These are phyloP conservation scores for Erpobdella octoculata DNA, from an alignment of 2,888 invertebrate species.

Conservation along the genomic window DNA sequence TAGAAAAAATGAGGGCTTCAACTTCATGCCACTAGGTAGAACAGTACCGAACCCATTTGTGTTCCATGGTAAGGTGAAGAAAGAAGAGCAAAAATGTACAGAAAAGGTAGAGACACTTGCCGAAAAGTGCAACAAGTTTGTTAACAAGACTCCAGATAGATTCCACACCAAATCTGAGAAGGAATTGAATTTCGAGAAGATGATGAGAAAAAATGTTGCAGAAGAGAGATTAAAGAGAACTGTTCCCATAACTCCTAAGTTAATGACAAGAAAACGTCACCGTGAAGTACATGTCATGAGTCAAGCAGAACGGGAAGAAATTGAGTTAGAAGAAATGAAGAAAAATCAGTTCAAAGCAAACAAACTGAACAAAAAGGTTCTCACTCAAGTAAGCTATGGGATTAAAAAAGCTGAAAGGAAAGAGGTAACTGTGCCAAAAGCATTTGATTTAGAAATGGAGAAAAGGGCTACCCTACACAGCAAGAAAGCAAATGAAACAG, in stretches of 20 bases:
- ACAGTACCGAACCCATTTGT: conserved; percentile 17
- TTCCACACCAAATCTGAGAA: conserved; percentile 5
- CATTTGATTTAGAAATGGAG: too few species aligned
- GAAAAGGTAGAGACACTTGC: conserved; percentile 19
- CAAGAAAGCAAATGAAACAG: conserved; percentile 5
- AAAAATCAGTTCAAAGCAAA: neutral
- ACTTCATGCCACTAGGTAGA: neutral
- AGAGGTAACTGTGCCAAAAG: neutral
- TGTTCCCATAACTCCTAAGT: neutral
- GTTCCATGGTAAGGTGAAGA: conserved; percentile 15
- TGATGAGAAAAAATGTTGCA: neutral
- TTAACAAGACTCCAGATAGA: conserved; percentile 11
- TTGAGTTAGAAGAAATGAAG: neutral
- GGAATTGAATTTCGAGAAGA: neutral
- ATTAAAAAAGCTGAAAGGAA: too few species aligned
- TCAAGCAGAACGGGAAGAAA: neutral
- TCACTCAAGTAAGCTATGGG: too few species aligned
- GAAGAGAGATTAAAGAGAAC: neutral
- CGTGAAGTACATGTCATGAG: neutral
- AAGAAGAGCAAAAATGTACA: neutral
- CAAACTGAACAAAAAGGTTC: neutral
- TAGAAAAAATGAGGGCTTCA: neutral
- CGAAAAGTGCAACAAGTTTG: conserved; percentile 15
- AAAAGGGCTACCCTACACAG: too few species aligned
- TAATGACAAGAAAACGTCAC: neutral